phyloP scores from a whole-genome alignment of 1,140 invertebrate genomes.

The Pseudomyrmex concolor region DNA sequence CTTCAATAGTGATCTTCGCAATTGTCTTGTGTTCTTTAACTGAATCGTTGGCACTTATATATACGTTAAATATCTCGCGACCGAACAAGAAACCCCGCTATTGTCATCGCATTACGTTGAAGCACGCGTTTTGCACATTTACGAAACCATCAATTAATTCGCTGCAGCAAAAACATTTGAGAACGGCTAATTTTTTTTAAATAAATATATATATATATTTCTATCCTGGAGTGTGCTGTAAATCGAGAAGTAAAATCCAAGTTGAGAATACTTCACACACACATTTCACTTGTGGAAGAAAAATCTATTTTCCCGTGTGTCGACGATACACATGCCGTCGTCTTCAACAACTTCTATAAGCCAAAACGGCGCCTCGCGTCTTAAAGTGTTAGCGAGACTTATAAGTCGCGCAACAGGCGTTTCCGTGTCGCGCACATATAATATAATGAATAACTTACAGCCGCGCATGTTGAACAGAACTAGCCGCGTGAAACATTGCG shows the following conservation, averaged over 20 bases:
- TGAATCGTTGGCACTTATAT: background rate
- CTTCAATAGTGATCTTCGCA: background rate
- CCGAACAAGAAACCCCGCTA: background rate
- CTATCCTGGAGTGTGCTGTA: too few relatives aligned
- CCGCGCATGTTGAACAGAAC: background rate
- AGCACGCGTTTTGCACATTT: too few relatives aligned
- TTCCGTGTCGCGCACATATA: background rate
- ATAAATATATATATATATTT: too few relatives aligned
- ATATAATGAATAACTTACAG: conserved; percentile 30
- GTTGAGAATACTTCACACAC: too few relatives aligned
- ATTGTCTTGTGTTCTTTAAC: conserved; percentile 14
- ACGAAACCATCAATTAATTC: background rate
- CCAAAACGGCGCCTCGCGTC: conserved; percentile 36
- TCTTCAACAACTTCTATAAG: conserved; percentile 53
- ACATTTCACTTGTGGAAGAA: background rate
- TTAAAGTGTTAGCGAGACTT: conserved; percentile 24
- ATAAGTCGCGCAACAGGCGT: conserved; percentile 55
- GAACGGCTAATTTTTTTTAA: too few relatives aligned
- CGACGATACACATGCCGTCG: background rate
- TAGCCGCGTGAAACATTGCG: background rate
- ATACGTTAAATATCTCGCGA: background rate
- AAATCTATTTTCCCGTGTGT: conserved; percentile 34
- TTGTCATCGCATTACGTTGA: background rate
- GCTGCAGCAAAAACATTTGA: background rate
- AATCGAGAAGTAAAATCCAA: too few relatives aligned